Evolutionary conservation across 2,797 vertebrate genomes (phyloP), one percentile per base, ranked within the genome.

Genomic region (Schizothorax lantsangensis): DNA sequence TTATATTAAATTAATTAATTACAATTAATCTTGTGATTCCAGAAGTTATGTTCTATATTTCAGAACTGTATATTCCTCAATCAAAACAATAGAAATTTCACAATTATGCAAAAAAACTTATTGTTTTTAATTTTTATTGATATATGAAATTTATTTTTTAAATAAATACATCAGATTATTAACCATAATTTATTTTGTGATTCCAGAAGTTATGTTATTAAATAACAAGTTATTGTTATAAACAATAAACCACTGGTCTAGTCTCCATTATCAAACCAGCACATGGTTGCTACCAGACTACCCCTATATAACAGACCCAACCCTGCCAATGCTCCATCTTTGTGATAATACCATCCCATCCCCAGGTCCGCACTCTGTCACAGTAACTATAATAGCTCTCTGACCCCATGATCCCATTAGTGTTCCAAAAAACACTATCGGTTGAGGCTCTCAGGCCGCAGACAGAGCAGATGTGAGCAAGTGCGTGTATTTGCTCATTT

Each of bases 201-300:
- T 57, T 57, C 21, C 54, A 23, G 11, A 64, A 64, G 26, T 64
- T 64, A 64, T 15, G 62, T 26, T 64, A 12, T 64, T 30, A 2
- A 66, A 33, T 15, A 66, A 59, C 45, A 45, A 54, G 21, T 54
- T 17, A 54, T 21, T 54, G 52, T 54, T 21, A 54, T 54, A 36
- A 30, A 33, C 3, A n/a, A 59, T 7, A 66, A 26, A 40, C 62
- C 91, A 84, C 90, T 88, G 10, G 86, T 88, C 57, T 59, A 88
- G 81, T 94, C 91, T 83, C 89, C 90, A 79, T 84, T 89, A 87
- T 54, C 4, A 64, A 84, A 90, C 54, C 75, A 92, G 88, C 72
- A 85, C 89, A 88, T 87, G 87, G 71, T 12, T 23, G 10, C 81
- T 72, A 77, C 82, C 71, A 62, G 30, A 43, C 66, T 33, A 72